Evolutionary conservation across 2,113 vertebrate genomes (phyloP), one percentile per base, ranked within the genome.

Genomic region (Callipepla squamata): DNA sequence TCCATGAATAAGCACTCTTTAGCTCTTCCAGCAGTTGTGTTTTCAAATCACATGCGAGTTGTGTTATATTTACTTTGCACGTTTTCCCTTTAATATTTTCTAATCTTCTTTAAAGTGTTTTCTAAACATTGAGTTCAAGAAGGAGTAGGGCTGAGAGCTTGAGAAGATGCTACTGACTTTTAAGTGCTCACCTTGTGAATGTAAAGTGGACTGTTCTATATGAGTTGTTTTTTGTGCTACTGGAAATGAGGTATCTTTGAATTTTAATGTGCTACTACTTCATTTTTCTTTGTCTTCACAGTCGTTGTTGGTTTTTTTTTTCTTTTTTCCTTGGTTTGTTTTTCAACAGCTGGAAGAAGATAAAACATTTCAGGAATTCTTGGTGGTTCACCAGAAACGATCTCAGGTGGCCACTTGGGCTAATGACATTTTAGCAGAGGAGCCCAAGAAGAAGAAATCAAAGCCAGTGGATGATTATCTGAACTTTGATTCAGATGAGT

Each of bases 331-430:
- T 66, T 50, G 11, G 0, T 36, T 83, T 83, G 0, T 34, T 42
- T 30, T 20, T 34, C 32, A 23, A 62, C 97, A 99, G 99, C 97
- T 99, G 87, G 97, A 98, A 91, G 95, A 97, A 47, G 98, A 99
- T 25, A 47, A 97, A 8, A 96, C 94, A 7, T 99, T 99, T 95
- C 98, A 97, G 96, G 99, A 99, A 97, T 99, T 99, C 94, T 89
- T 99, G 79, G 97, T 98, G 6, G 98, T 98, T 36, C 99, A 99
- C 95, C 98, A 99, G 97, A 99, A 98, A 70, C 96, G 99, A 34
- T 97, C 96, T 13, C 98, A 99, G 90, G 98, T 91, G 11, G 98
- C 98, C 55, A 99, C 98, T 0, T 99, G 99, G 99, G 97, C 98
- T 1, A 99, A 99, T 0, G 99, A 99, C 47, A 97, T 95, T 3